Percentiles rank a stretch among this genome's conserved stretches.
These are phyloP conservation scores for Drosophila nikananu DNA, from an alignment of 1,140 invertebrate genomes.

Conservation along the genomic window DNA sequence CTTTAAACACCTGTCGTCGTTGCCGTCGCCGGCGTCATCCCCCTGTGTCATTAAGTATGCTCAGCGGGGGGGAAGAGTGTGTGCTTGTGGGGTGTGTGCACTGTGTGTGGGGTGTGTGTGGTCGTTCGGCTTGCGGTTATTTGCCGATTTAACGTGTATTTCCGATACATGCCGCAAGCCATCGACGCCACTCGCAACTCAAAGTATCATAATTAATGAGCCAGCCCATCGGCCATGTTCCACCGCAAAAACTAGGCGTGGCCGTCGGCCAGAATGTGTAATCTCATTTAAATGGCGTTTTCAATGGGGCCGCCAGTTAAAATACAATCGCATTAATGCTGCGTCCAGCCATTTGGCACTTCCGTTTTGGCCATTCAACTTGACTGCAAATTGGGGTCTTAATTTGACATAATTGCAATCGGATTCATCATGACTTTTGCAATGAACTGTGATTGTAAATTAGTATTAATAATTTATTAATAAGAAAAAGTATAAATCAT, in stretches of 20 bases:
- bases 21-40: not conserved
- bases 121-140: constrained; percentile 48
- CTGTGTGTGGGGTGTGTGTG: constrained; percentile 10
- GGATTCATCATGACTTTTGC: not conserved
- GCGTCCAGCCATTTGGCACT: constrained; percentile 37
- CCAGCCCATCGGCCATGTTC: constrained; percentile 5
- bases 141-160: constrained; percentile 62
- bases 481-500: not conserved
- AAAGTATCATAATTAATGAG: constrained; percentile 80
- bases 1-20: constrained; percentile 63
- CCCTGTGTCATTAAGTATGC: constrained; percentile 30
- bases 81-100: not conserved
- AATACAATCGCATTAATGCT: constrained; percentile 67
- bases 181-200: constrained; percentile 38
- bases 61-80: not conserved
- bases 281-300: constrained; percentile 67
- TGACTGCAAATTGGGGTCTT: not conserved
- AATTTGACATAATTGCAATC: constrained; percentile 10
- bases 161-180: constrained; percentile 61
- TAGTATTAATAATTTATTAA: no score
- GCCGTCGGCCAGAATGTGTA: constrained; percentile 34
- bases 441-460: not conserved
- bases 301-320: constrained; percentile 31
- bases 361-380: constrained; percentile 38
- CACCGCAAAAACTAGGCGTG: constrained; percentile 20